Conservation (phyloP, 2,113 vertebrate genomes). For the Platysternon megacephalum region DNA sequence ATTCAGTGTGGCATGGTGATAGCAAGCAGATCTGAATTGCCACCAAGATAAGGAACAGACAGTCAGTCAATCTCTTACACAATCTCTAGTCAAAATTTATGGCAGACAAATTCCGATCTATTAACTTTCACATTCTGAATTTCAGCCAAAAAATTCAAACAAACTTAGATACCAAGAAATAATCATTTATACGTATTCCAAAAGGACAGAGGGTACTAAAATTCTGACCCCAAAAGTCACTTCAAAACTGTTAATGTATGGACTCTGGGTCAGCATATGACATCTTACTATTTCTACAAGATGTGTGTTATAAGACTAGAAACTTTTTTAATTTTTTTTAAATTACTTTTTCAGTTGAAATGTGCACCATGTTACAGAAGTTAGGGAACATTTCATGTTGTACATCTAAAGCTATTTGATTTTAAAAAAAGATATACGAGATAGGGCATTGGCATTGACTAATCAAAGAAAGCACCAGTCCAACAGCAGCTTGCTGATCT, state of each 20-base stretch:
- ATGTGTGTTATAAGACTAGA: background rate
- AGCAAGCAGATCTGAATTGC: constrained; percentile 34
- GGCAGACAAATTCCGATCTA: constrained; percentile 10
- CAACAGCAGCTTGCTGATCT: background rate
- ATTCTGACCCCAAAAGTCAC: background rate
- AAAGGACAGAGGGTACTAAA: constrained; percentile 10
- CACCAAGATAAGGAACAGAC: constrained; percentile 22
- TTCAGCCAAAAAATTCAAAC: constrained; percentile 48
- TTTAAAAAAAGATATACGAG: background rate
- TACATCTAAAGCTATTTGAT: background rate
- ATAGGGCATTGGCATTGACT: background rate
- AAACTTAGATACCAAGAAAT: constrained; percentile 18
- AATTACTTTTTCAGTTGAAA: background rate
- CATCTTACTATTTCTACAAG: constrained; percentile 8
- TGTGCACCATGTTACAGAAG: background rate
- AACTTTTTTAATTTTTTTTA: background rate
- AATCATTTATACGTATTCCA: background rate
- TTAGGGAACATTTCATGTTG: background rate
- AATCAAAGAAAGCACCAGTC: background rate
- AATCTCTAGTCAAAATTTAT: constrained; percentile 25
- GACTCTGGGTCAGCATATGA: background rate
- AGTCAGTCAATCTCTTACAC: background rate
- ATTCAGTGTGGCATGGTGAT: background rate
- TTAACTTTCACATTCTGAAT: constrained; percentile 21
- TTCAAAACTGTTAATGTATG: background rate